phyloP scores from a whole-genome alignment of 2,797 vertebrate species.

The Galagoides demidoff region DNA sequence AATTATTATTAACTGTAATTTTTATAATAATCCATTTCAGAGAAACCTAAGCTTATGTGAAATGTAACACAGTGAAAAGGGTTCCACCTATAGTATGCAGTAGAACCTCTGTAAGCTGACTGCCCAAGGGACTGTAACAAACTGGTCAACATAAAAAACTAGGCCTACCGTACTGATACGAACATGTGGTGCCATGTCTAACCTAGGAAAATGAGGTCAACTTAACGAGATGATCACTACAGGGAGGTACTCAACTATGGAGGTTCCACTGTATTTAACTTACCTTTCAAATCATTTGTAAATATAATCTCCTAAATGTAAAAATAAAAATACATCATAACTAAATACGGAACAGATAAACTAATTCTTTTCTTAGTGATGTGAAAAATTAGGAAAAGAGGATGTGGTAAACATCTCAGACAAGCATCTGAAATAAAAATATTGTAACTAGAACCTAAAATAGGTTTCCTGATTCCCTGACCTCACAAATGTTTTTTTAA shows the following conservation, averaged over 20 bases:
- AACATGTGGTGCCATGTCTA: too few relatives aligned
- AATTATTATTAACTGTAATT: background rate
- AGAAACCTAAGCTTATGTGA: background rate
- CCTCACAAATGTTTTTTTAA: background rate
- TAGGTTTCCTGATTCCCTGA: background rate
- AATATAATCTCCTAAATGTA: background rate
- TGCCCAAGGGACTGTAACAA: too few relatives aligned
- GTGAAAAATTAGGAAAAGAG: conserved; percentile 27
- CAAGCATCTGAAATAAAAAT: background rate
- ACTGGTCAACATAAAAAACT: too few relatives aligned
- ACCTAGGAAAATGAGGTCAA: too few relatives aligned
- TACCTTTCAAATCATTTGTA: background rate
- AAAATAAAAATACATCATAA: background rate
- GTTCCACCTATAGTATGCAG: background rate
- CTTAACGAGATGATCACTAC: too few relatives aligned
- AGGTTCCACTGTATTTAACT: background rate
- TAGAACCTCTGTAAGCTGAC: too few relatives aligned
- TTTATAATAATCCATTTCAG: background rate
- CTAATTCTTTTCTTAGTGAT: background rate
- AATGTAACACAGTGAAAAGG: background rate
- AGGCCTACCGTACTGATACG: too few relatives aligned
- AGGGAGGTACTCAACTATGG: too few relatives aligned
- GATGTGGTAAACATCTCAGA: background rate
- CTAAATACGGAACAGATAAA: background rate
- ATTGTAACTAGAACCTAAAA: background rate